Conservation (phyloP, 2,888 invertebrate genomes). For the Lasioglossum zephyrum region DNA sequence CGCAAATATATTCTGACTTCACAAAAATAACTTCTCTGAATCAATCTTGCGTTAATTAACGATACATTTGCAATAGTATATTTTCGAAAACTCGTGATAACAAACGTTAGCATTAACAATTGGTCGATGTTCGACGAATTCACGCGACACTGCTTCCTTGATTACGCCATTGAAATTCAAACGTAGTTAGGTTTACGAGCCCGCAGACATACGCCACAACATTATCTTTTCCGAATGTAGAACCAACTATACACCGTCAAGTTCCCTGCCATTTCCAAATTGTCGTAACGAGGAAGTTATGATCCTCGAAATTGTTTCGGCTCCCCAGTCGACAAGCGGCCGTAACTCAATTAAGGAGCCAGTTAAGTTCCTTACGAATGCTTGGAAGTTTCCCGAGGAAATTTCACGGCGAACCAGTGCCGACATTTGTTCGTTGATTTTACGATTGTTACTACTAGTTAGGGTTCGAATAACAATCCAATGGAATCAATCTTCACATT, state of each 20-base stretch:
- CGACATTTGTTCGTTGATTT: background rate
- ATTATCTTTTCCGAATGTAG: slow-evolving; percentile 1
- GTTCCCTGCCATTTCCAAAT: slow-evolving; percentile 37
- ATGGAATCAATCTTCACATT: background rate
- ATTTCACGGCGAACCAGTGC: background rate
- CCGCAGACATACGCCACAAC: background rate
- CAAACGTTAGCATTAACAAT: background rate
- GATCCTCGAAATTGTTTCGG: slow-evolving; percentile 46
- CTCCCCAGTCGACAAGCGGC: slow-evolving; percentile 18
- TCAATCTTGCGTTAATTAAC: background rate
- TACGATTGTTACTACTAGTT: background rate
- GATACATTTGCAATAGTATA: background rate
- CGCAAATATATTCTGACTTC: background rate
- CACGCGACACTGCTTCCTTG: slow-evolving; percentile 24
- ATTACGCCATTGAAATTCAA: slow-evolving; percentile 65
- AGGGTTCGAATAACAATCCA: background rate
- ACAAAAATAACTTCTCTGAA: background rate
- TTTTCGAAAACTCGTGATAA: no score
- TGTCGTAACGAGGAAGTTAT: slow-evolving; percentile 51
- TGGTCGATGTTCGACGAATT: background rate
- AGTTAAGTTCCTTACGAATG: slow-evolving; percentile 38
- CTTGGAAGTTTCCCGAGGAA: slow-evolving; percentile 13
- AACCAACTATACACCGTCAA: slow-evolving; percentile 13
- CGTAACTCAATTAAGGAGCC: slow-evolving; percentile 45
- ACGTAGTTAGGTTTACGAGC: slow-evolving; percentile 56